Evolutionary conservation across 2,113 vertebrate species (phyloP), one percentile per base, ranked within the genome.

Genomic region (Conger conger): DNA sequence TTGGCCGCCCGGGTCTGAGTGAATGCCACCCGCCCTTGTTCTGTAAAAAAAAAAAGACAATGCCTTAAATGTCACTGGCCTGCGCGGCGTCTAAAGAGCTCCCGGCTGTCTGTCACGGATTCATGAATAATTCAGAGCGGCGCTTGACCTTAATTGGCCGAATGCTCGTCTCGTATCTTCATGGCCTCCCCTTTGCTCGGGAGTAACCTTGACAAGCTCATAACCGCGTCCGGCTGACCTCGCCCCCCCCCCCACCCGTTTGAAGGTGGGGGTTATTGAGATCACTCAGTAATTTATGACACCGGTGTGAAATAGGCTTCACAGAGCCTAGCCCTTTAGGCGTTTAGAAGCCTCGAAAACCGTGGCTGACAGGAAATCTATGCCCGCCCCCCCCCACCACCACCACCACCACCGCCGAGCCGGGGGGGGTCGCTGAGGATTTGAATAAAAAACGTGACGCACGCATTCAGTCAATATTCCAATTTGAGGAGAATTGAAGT

Each of bases 381-480:
- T 89, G 16, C 33, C 36, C 15, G 83, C 1, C 42, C 73, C 63
- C 45, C 84, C 85, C 35, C 23, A 18, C 9, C 79, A 73, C 79
- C 30, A 73, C 37, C n/a, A n/a, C n/a, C n/a, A n/a, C n/a, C n/a
- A n/a, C n/a, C n/a, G n/a, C n/a, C n/a, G n/a, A n/a, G n/a, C n/a
- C n/a, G n/a, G n/a, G n/a, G n/a, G n/a, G n/a, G n/a, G n/a, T n/a
- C n/a, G n/a, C n/a, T n/a, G 53, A 33, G 68, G 73, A 77, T 90
- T 80, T 85, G 82, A 90, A 90, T 92, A 88, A 85, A 86, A 89
- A 86, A 60, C 23, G 18, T 15, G 60, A 20, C 40, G 38, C 54
- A 38, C 60, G 36, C 73, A 60, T 84, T 86, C 9, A 60, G 89
- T 93, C 92, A 91, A 89, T 92, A 92, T 88, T 78, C 85, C 5